Base-by-base conservation (phyloP, 2,888 invertebrate species). In the Caenorhabditis virilis region DNA sequence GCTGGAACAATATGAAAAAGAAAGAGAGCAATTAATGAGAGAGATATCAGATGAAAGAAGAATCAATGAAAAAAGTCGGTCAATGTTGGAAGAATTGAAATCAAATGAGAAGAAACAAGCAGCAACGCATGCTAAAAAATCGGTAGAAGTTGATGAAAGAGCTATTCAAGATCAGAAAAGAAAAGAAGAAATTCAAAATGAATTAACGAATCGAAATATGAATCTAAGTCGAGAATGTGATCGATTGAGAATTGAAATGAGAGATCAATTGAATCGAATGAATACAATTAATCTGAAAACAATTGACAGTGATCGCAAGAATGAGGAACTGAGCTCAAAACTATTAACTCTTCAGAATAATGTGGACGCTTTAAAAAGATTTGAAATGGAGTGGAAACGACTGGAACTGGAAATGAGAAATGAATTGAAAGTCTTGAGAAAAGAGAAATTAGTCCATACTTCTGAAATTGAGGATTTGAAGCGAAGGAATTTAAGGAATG, bases 331-430 rank as follows among this genome's bases (percentile, higher is more conserved):
- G 16, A 52, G 61, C 3, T 25, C 47, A 25, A 69, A 64, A 47
- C 43, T 52, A 18, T 18, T 50, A 18, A 49, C 41, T 11, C 36
- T 72, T 41, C 46, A 52, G 27, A 55, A 57, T 22, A 69, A 59
- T 5, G 51, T 67, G 18, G 30, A 55, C 0, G 60, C 67, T 0
- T 26, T 72, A 35, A 60, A 64, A 48, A 57, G 68, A 42, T 57
- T 69, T n/a, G 71, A 72, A 41, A 56, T 49, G 18, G 72, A 76
- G 38, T 74, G 74, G 74, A 55, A 48, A 7, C 49, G 64, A 16
- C 33, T 74, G 33, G 74, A 76, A 48, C 60, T 61, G 16, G 74
- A 74, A 41, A 70, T 76, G 74, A 25, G 62, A n/a, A 72, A 68
- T 15, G 76, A 76, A 47, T 35, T 76, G 50, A 74, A 74, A 30